Evolutionary conservation across 2,888 invertebrate species (phyloP).

Genomic region (Torymus auratus): DNA sequence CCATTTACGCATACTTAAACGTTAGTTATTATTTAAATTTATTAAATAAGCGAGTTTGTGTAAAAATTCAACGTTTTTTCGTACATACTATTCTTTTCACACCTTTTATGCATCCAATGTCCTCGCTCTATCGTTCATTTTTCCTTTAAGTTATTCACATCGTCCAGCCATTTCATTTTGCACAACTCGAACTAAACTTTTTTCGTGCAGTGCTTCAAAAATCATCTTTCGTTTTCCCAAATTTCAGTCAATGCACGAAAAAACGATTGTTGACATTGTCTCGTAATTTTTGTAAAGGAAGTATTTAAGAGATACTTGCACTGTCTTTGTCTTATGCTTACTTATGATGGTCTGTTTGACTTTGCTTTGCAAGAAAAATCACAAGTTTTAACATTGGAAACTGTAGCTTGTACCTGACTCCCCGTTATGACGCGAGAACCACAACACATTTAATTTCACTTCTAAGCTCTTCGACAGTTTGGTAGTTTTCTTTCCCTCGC

Average conservation of each 20-base stretch:
- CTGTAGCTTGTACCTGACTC: conserved; percentile 32
- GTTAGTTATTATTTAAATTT: conserved; percentile 67
- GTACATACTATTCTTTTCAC: conserved; percentile 51
- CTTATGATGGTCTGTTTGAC: conserved; percentile 16
- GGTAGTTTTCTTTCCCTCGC: conserved; percentile 58
- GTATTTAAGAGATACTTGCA: conserved; percentile 54
- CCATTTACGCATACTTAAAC: conserved; percentile 66
- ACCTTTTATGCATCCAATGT: conserved; percentile 40
- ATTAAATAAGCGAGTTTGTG: conserved; percentile 73
- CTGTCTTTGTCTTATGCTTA: conserved; percentile 48
- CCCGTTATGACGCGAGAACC: conserved; percentile 31
- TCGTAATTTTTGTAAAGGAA: conserved; percentile 50
- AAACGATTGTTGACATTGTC: conserved; percentile 51
- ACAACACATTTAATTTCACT: conserved; percentile 51
- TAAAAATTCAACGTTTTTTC: conserved; percentile 69
- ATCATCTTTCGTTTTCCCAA: conserved; percentile 41
- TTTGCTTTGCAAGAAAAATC: conserved; percentile 39
- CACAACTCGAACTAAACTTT: conserved; percentile 38
- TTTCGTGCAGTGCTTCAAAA: conserved; percentile 47
- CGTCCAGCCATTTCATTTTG: conserved; percentile 32
- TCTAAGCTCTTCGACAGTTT: conserved; percentile 58
- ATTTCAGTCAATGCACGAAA: conserved; percentile 48
- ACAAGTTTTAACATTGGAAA: conserved; percentile 26
- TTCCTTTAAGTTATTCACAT: conserved; percentile 26
- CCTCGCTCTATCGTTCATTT: conserved; percentile 45